Base-by-base conservation (phyloP, 2,797 vertebrate genomes). In the Alectoris magna region DNA sequence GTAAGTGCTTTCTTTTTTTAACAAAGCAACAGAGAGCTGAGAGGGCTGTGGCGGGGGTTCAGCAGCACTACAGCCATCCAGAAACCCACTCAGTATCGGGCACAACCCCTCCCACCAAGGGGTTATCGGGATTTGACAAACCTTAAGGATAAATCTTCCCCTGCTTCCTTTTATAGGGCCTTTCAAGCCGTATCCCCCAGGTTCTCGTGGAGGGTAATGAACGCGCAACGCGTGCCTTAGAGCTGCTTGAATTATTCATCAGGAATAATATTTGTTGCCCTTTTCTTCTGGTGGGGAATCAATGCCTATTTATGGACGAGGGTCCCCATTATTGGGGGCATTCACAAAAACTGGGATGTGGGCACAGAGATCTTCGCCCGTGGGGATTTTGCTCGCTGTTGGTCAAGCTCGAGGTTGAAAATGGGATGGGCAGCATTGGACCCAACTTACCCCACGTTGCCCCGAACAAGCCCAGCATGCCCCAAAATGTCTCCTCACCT, bases 191-290 rank as follows among this genome's bases (percentile, higher is more conserved):
- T 93, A 94, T 96, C 95, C 93, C 94, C 93, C 87, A 94, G 94
- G 93, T 95, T 92, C 93, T 95, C 78, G 16, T 90, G 96, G 69
- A 96, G 92, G 91, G 88, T 94, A 93, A 96, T 95, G 95, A 96
- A 95, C 69, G 27, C 8, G 3, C 91, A 39, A 48, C 8, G 29
- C 60, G 56, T 19, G 81, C 91, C 91, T 95, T 39, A 64, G 78
- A 90, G 90, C 88, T 11, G 90, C 86, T 59, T 96, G 91, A 96
- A 96, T 96, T 96, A 96, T 96, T 96, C 96, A 96, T 95, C 0
- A 10, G 36, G 90, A 93, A 90, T 85, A 93, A 96, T 96, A 96
- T 95, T 95, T 96, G 95, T 94, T 96, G 95, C 93, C 88, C 75
- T 94, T 93, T 87, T 59, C 93, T 72, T 51, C 91, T 80, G 1